Conservation (phyloP, 2,113 vertebrate species). For the Oostethus manadensis region DNA sequence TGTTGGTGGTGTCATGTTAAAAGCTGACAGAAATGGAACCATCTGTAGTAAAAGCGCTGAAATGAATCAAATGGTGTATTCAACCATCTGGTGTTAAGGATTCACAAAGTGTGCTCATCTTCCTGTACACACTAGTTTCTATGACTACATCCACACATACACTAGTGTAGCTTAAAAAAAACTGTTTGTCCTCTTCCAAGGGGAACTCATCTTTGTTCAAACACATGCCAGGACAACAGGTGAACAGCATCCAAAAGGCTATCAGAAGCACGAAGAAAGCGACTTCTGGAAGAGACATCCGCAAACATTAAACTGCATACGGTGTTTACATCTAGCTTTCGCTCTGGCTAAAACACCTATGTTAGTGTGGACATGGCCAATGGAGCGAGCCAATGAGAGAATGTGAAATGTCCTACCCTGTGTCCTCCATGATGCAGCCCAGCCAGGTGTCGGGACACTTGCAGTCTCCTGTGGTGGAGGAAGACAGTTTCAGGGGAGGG, state of each 20-base stretch:
- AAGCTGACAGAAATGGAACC: slow-evolving; percentile 55
- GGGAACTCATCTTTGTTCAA: no score
- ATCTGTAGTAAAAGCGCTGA: slow-evolving; percentile 52
- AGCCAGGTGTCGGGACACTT: slow-evolving; percentile 88
- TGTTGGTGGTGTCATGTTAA: slow-evolving; percentile 35
- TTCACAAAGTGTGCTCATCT: not conserved
- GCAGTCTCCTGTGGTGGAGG: slow-evolving; percentile 79
- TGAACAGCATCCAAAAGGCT: no score
- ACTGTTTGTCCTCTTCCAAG: no score
- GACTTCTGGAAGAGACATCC: no score
- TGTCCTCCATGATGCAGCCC: slow-evolving; percentile 97
- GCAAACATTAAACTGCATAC: no score
- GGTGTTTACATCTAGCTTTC: no score
- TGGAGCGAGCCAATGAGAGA: no score
- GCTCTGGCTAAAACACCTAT: no score
- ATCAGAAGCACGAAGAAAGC: no score
- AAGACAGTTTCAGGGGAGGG: not conserved
- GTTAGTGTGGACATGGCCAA: not conserved
- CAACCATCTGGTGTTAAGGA: slow-evolving; percentile 36
- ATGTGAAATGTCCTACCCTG: slow-evolving; percentile 76
- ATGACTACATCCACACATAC: no score
- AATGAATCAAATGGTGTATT: slow-evolving; percentile 31
- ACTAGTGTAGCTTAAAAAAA: no score
- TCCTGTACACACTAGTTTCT: not conserved
- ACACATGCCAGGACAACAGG: no score